Conservation (phyloP, 1,140 invertebrate species). For the Hyles euphorbiae region DNA sequence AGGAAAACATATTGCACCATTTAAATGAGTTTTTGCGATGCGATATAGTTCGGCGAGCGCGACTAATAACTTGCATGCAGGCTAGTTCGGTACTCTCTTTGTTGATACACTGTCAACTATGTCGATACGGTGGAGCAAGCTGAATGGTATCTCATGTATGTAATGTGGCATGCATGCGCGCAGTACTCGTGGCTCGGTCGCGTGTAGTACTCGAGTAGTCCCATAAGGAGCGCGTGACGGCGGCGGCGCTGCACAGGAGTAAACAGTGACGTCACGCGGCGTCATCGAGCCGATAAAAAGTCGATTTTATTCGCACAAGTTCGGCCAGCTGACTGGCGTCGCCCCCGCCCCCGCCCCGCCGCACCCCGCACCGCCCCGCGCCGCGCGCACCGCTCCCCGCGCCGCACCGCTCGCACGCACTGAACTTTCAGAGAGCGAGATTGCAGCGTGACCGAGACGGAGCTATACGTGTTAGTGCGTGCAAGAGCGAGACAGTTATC, state of each 20-base stretch:
- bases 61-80: no score
- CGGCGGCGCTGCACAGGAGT: slow-evolving; percentile 31
- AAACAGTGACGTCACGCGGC: slow-evolving; percentile 73
- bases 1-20: slow-evolving; percentile 62
- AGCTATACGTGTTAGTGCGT: slow-evolving; percentile 8
- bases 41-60: not conserved
- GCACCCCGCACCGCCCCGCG: slow-evolving; percentile 41
- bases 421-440: slow-evolving; percentile 61
- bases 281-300: slow-evolving; percentile 72
- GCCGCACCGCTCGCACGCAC: slow-evolving; percentile 44
- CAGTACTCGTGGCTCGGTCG: no score
- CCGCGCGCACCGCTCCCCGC: slow-evolving; percentile 32
- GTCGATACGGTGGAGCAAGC: no score
- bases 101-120: no score
- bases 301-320: slow-evolving; percentile 73
- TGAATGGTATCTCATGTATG: no score
- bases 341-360: slow-evolving; percentile 30
- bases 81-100: no score
- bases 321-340: slow-evolving; percentile 69
- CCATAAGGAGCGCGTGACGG: no score
- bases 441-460: slow-evolving; percentile 53
- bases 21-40: slow-evolving; percentile 39
- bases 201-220: no score
- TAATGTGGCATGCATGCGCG: no score
- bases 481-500: slow-evolving; percentile 44